Evolutionary conservation across 2,113 vertebrate genomes (phyloP), one percentile per base, ranked within the genome.

Genomic region (Scophthalmus maximus): DNA sequence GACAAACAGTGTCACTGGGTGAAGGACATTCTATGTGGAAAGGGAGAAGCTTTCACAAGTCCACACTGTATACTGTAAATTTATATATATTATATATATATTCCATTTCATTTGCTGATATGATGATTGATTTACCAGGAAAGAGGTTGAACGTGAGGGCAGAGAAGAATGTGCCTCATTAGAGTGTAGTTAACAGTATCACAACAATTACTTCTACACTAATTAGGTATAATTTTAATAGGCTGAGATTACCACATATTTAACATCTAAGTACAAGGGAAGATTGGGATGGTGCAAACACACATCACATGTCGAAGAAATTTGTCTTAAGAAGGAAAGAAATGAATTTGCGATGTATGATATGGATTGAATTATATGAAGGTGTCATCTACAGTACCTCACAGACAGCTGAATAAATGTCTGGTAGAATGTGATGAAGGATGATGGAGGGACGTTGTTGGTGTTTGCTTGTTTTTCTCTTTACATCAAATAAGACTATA

Each of bases 111-210:
- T 30, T 55, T 20, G 47, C 46, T 49, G 38, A 46, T 59, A 30
- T 17, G n/a, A 20, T 59, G 51, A 64, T 64, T 15, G 14, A 49
- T 46, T 61, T 47, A 34, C 27, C 22, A 62, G 14, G 23, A n/a
- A 22, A 20, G 25, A 27, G 17, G 6, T 32, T 32, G 32, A 36
- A 1, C 52, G 18, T 8, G 5, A 26, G 29, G 6, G 47, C 27
- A 22, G 38, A 55, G 25, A 40, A 42, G 42, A 65, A 60, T 34
- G 32, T 56, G 14, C 36, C 36, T 53, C 53, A 26, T 61, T 30
- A 47, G 50, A 56, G 47, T 25, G 5, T 44, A 53, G n/a, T 47
- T 18, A 14, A 38, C 26, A 12, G 4, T 8, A 25, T 11, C 3
- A 22, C 47, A 36, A 7, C 36, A n/a, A 22, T 47, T 42, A 15